phyloP scores from a whole-genome alignment of 2,888 invertebrate genomes.

The Dynastes hyllus region DNA sequence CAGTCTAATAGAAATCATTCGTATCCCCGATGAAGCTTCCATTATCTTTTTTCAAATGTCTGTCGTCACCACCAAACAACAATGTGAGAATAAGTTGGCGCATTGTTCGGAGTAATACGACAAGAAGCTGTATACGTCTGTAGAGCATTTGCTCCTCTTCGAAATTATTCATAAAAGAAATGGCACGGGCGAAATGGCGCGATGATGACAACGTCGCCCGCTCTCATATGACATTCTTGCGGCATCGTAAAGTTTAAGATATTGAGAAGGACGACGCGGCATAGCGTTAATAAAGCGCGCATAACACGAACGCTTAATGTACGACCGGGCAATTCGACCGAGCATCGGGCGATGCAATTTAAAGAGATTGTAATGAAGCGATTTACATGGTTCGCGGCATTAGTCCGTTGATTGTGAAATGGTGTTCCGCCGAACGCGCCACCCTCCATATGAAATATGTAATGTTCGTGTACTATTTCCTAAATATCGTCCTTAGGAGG shows the following conservation, averaged over 20 bases:
- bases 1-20: too few relatives aligned
- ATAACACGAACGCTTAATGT: conserved; percentile 58
- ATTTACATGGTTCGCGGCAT: conserved; percentile 67
- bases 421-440: conserved; percentile 28
- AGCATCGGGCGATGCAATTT: conserved; percentile 58
- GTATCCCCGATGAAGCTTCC: too few relatives aligned
- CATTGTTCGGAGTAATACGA: background rate
- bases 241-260: conserved; percentile 70
- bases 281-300: conserved; percentile 66
- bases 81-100: too few relatives aligned
- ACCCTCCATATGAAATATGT: conserved; percentile 50
- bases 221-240: conserved; percentile 68
- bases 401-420: conserved; percentile 56
- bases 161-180: conserved; percentile 31
- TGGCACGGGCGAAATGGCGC: background rate
- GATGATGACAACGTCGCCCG: background rate
- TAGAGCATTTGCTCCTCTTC: background rate
- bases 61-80: too few relatives aligned
- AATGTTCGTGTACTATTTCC: conserved; percentile 51
- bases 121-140: background rate
- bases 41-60: too few relatives aligned
- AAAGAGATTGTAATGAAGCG: conserved; percentile 65
- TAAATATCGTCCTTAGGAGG: conserved; percentile 10
- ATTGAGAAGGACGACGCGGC: conserved; percentile 66
- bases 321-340: conserved; percentile 56